Evolutionary conservation across 2,797 vertebrate species (phyloP).

Genomic region (Catamblyrhynchus diadema): DNA sequence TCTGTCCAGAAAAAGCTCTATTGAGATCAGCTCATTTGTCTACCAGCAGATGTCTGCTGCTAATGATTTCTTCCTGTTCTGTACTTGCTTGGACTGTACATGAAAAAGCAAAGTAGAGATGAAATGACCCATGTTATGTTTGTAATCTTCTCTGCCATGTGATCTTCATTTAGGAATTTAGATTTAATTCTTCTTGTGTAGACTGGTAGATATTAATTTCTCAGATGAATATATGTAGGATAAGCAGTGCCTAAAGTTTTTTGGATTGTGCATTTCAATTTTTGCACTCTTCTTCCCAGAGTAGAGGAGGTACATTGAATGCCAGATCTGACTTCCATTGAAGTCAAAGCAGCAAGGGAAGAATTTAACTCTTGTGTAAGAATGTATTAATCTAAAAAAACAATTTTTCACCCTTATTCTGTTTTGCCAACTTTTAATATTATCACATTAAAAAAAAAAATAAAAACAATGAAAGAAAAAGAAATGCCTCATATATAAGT

Average conservation of each 20-base stretch:
- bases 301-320: neutral
- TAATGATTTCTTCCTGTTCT: neutral
- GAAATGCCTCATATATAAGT: neutral
- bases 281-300: neutral
- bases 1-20: neutral
- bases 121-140: neutral
- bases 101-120: neutral
- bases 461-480: neutral
- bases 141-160: neutral
- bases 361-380: neutral
- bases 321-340: neutral
- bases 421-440: slow-evolving; percentile 1
- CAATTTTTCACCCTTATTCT: neutral
- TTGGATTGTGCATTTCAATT: neutral
- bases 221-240: neutral
- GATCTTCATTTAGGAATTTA: slow-evolving; percentile 4
- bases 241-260: neutral
- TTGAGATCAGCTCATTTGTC: neutral
- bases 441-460: neutral
- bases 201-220: slow-evolving; percentile 11
- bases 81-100: neutral
- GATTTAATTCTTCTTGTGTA: slow-evolving; percentile 34
- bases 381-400: neutral
- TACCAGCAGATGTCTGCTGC: neutral
- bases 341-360: neutral